Conservation (phyloP, 2,113 vertebrate genomes). For the Stigmatopora nigra region DNA sequence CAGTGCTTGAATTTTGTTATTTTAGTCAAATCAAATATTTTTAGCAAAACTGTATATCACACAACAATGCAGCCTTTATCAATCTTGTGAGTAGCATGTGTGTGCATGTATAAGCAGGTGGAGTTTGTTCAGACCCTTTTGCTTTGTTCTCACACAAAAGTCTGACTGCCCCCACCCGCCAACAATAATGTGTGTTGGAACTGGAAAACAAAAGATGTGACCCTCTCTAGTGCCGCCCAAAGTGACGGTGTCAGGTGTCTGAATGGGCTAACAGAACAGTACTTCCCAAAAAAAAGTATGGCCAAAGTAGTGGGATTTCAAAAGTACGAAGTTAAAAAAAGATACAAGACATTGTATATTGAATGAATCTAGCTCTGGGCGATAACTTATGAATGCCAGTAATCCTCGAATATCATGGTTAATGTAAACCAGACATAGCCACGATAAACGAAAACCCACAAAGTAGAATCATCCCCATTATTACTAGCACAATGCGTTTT, state of each 20-base stretch:
- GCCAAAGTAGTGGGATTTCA: neutral
- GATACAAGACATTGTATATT: neutral
- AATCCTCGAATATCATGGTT: too few species aligned
- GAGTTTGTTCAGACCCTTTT: constrained; percentile 17
- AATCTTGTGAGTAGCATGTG: neutral
- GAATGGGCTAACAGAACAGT: constrained; percentile 10
- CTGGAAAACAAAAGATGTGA: constrained; percentile 50
- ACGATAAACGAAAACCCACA: too few species aligned
- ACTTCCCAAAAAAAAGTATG: too few species aligned
- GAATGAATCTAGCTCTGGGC: too few species aligned
- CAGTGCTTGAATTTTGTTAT: neutral
- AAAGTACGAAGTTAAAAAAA: neutral
- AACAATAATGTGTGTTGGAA: constrained; percentile 14
- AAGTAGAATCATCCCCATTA: too few species aligned
- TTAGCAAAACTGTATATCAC: neutral
- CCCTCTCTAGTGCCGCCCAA: constrained; percentile 15
- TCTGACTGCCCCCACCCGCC: constrained; percentile 4
- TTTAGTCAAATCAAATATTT: neutral
- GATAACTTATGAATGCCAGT: too few species aligned
- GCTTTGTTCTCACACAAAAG: constrained; percentile 1
- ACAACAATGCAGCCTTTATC: constrained; percentile 1
- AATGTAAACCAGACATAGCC: too few species aligned
- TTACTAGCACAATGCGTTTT: too few species aligned
- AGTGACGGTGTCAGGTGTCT: constrained; percentile 51
- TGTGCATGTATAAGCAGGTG: neutral